These are phyloP conservation scores for Geopemphigus sp. DNA, from an alignment of 1,140 invertebrate genomes.

Conservation along the genomic window DNA sequence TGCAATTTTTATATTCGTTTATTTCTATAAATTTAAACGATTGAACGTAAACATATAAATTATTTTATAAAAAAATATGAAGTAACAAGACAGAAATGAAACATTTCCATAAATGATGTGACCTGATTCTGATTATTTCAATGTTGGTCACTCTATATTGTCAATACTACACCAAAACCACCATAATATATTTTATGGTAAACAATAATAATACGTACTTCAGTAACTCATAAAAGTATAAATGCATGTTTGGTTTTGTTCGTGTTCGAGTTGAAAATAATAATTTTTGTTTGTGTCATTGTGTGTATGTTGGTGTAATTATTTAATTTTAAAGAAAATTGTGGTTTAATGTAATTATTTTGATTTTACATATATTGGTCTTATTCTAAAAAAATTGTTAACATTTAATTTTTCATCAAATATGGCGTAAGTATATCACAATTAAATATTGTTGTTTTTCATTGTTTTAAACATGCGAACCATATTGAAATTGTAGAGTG, in stretches of 20 bases:
- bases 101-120: neutral
- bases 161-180: neutral
- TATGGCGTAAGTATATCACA: slow-evolving; percentile 27
- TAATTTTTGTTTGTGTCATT: neutral
- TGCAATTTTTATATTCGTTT: neutral
- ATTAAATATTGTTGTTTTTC: neutral
- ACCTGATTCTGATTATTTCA: neutral
- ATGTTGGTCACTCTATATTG: slow-evolving; percentile 27
- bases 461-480: neutral
- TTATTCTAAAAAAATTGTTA: too few relatives aligned
- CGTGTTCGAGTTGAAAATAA: neutral
- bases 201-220: slow-evolving; percentile 24
- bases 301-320: neutral
- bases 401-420: neutral
- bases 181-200: slow-evolving; percentile 15
- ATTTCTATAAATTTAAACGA: too few relatives aligned
- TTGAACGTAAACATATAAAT: too few relatives aligned
- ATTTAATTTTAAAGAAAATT: neutral
- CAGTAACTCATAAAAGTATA: neutral
- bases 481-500: slow-evolving; percentile 7
- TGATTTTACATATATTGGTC: too few relatives aligned
- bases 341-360: too few relatives aligned
- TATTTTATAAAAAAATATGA: too few relatives aligned
- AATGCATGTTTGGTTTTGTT: slow-evolving; percentile 2
- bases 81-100: neutral